Evolutionary conservation across 2,797 vertebrate genomes (phyloP).

Genomic region (Phaenicophaeus curvirostris): DNA sequence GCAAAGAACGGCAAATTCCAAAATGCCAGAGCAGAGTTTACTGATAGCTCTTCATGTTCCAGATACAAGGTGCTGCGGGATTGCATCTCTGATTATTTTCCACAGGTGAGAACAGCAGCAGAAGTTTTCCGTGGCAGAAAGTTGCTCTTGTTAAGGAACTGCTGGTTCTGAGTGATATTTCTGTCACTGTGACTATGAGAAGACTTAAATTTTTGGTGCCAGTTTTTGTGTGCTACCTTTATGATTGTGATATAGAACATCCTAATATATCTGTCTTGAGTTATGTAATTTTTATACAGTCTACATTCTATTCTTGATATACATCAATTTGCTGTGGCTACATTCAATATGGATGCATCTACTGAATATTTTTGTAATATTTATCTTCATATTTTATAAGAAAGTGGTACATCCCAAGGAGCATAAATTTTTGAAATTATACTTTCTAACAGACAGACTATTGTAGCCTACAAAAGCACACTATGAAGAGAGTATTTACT

Average conservation of each 20-base stretch:
- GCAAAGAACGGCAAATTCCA: background rate
- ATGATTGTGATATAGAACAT: background rate
- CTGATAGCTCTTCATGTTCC: background rate
- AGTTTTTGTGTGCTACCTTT: background rate
- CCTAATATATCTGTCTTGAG: background rate
- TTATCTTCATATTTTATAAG: background rate
- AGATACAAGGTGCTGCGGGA: background rate
- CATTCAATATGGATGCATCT: background rate
- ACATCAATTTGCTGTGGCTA: background rate
- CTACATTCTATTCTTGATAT: background rate
- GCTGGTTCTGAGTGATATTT: background rate
- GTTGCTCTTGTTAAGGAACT: background rate
- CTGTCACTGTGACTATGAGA: background rate
- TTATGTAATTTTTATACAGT: background rate
- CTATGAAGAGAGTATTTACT: background rate
- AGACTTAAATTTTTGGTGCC: background rate
- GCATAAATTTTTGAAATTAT: background rate
- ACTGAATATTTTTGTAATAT: background rate
- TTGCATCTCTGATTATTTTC: background rate
- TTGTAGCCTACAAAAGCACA: background rate
- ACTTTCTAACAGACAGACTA: background rate
- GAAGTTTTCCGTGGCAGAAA: background rate
- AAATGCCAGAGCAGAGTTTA: background rate
- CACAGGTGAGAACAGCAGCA: background rate
- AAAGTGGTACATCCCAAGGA: background rate